Conservation (phyloP, 1,140 invertebrate genomes). For the Dendroctonus valens region DNA sequence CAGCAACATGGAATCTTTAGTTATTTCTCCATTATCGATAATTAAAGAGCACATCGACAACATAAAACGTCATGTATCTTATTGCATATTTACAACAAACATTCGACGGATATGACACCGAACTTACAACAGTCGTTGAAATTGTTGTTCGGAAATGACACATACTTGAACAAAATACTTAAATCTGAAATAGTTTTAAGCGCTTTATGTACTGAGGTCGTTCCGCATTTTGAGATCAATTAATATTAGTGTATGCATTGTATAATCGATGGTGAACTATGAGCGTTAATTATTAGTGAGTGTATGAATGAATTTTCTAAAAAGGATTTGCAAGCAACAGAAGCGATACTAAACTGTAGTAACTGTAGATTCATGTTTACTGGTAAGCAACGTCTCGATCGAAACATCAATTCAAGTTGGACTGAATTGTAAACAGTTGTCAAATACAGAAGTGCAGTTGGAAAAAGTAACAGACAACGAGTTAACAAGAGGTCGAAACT, state of each 20-base stretch:
- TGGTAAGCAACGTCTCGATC: too few species aligned
- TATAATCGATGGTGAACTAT: constrained; percentile 6
- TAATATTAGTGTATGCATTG: background rate
- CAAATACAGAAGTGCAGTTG: too few species aligned
- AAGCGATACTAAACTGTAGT: too few species aligned
- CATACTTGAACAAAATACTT: constrained; percentile 28
- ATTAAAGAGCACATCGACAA: constrained; percentile 35
- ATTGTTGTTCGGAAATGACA: constrained; percentile 12
- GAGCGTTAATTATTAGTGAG: constrained; percentile 9
- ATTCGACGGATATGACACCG: constrained; percentile 11
- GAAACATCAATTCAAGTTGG: too few species aligned
- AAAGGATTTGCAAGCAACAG: constrained; percentile 13
- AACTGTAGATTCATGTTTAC: too few species aligned
- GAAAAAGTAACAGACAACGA: too few species aligned
- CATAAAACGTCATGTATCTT: constrained; percentile 38
- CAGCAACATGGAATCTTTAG: background rate
- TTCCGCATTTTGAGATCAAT: background rate
- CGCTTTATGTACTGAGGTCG: too few species aligned
- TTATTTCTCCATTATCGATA: constrained; percentile 32
- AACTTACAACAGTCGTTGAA: constrained; percentile 19
- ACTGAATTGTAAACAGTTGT: too few species aligned
- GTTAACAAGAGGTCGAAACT: too few species aligned
- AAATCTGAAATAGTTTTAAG: background rate
- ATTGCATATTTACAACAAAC: constrained; percentile 40
- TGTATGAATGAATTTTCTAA: background rate